Evolutionary conservation across 2,113 vertebrate genomes (phyloP).

Genomic region (Prionailurus bengalensis): DNA sequence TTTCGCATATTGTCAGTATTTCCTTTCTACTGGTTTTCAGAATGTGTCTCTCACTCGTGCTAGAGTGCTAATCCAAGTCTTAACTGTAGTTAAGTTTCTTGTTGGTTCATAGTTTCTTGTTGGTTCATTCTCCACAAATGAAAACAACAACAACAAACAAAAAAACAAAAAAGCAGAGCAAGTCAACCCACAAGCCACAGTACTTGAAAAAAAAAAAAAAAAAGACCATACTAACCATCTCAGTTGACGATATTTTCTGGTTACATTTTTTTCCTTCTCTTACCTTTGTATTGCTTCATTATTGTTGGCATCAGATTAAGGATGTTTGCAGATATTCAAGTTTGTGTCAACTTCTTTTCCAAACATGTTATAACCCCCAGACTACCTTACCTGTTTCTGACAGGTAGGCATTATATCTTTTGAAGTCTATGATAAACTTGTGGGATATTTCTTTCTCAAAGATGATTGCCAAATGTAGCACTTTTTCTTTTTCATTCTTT

Average conservation of each 20-base stretch:
- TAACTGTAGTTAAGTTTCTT: not conserved
- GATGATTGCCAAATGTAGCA: conserved; percentile 38
- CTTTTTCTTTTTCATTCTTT: no score
- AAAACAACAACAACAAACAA: not conserved
- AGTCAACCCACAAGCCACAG: not conserved
- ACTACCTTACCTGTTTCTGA: conserved; percentile 12
- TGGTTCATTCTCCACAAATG: conserved; percentile 15
- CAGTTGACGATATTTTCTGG: not conserved
- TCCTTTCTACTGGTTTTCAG: not conserved
- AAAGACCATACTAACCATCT: not conserved
- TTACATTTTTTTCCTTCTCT: not conserved
- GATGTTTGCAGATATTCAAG: conserved; percentile 9
- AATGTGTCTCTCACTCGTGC: not conserved
- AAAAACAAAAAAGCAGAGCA: not conserved
- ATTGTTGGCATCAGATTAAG: not conserved
- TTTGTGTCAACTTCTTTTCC: not conserved
- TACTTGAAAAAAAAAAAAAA: not conserved
- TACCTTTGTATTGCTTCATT: not conserved
- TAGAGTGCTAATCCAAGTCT: not conserved
- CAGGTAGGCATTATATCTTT: not conserved
- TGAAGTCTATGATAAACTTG: conserved; percentile 37
- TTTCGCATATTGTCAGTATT: not conserved
- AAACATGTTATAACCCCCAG: not conserved
- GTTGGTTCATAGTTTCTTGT: not conserved
- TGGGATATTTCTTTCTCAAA: conserved; percentile 57